Base-by-base conservation (phyloP, 1,140 invertebrate species). In the Caenorhabditis brenneri region DNA sequence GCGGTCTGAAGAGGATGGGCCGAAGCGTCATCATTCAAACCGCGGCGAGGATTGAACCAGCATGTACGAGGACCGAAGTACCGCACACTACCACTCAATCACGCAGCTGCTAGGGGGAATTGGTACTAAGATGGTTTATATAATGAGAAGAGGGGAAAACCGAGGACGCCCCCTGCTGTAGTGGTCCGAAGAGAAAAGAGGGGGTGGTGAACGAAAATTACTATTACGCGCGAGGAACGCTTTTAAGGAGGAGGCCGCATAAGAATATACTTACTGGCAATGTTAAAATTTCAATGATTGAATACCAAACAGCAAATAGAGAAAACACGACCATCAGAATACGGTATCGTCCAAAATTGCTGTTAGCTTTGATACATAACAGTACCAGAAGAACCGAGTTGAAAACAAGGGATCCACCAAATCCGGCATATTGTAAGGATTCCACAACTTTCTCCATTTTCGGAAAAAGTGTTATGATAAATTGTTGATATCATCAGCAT, bases 11-110 rank as follows among this genome's bases (percentile, higher is more conserved):
- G n/a, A n/a, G n/a, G n/a, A n/a, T n/a, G n/a, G n/a, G n/a, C n/a
- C n/a, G n/a, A n/a, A n/a, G n/a, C n/a, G n/a, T n/a, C n/a, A n/a
- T 58, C 53, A 58, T 58, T 58, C 53, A 19, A 7, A 58, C 53
- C 53, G 53, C 53, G 27, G 53, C 24, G 53, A 9, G 53, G 53
- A 51, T 58, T 58, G 53, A 58, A 58, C 53, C 53, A 58, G 22
- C 27, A 27, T 7, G 53, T 58, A 58, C 53, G 53, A 58, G 53
- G 24, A 58, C 53, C 53, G 53, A 58, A 58, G 53, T 58, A 29
- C 53, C 53, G 53, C 53, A 58, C 53, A 58, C 53, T 29, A 58
- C 53, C 53, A 58, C n/a, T n/a, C n/a, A n/a, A n/a, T n/a, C n/a
- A n/a, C n/a, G n/a, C n/a, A n/a, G n/a, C n/a, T n/a, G n/a, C n/a